These are phyloP conservation scores for Scaptomyza tumidula DNA, from an alignment of 2,888 invertebrate genomes.

Conservation along the genomic window DNA sequence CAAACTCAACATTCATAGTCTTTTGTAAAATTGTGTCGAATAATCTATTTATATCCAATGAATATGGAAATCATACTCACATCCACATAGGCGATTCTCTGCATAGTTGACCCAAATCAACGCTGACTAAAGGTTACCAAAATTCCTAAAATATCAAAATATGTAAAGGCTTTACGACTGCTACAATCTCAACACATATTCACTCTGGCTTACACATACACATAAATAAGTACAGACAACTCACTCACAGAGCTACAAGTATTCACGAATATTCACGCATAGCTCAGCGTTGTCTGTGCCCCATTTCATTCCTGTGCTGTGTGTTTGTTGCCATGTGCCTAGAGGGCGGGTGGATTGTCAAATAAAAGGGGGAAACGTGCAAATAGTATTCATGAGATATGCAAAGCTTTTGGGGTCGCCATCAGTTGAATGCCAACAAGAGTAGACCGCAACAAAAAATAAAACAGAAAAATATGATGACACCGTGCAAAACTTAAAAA, in stretches of 20 bases:
- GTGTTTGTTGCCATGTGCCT: not conserved
- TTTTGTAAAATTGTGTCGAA: not conserved
- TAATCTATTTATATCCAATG: not conserved
- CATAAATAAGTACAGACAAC: constrained; percentile 41
- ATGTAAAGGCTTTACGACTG: constrained; percentile 31
- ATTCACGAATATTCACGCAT: constrained; percentile 63
- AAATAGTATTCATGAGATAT: constrained; percentile 76
- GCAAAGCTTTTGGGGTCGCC: constrained; percentile 50
- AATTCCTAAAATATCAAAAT: constrained; percentile 40
- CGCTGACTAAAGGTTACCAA: constrained; percentile 13
- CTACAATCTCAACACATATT: constrained; percentile 31
- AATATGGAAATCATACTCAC: not conserved
- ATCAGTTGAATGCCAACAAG: constrained; percentile 48
- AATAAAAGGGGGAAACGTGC: constrained; percentile 4
- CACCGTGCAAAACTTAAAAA: constrained; percentile 52
- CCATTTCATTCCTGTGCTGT: constrained; percentile 4
- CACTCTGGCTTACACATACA: constrained; percentile 18
- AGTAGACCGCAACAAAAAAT: constrained; percentile 44
- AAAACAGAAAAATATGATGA: constrained; percentile 39
- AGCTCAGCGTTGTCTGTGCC: constrained; percentile 52
- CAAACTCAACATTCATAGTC: not conserved
- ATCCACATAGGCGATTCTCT: constrained; percentile 2
- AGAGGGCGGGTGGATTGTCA: not conserved
- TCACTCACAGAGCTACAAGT: constrained; percentile 47
- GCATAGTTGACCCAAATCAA: constrained; percentile 26